Evolutionary conservation across 2,797 vertebrate genomes (phyloP).

Genomic region (Diplodus puntazzo): DNA sequence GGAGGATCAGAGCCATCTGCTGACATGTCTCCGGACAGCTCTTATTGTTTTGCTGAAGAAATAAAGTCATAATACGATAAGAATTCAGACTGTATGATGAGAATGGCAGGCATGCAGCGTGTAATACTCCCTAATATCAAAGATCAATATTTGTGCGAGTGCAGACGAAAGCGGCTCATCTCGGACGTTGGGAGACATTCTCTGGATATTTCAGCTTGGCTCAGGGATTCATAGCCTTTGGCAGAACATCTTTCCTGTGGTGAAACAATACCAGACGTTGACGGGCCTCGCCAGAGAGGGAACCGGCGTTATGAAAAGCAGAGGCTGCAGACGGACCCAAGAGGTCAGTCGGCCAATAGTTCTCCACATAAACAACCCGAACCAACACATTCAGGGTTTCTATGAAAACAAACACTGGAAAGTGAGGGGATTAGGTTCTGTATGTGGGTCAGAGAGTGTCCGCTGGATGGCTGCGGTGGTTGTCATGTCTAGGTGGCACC

Average conservation of each 20-base stretch:
- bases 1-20: constrained; percentile 51
- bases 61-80: constrained; percentile 13
- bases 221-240: constrained; percentile 58
- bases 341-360: constrained; percentile 55
- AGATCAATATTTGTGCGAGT: constrained; percentile 72
- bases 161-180: constrained; percentile 12
- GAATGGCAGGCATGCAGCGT: constrained; percentile 57
- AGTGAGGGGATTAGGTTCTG: constrained; percentile 48
- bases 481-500: constrained; percentile 64
- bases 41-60: constrained; percentile 45
- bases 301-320: constrained; percentile 58
- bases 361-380: constrained; percentile 52
- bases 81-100: constrained; percentile 21
- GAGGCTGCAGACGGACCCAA: constrained; percentile 30
- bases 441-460: constrained; percentile 60
- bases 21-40: constrained; percentile 17
- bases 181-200: constrained; percentile 46
- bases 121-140: constrained; percentile 65
- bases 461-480: constrained; percentile 44
- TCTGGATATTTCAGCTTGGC: constrained; percentile 60
- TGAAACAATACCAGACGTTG: constrained; percentile 59
- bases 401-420: constrained; percentile 69
- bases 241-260: constrained; percentile 62
- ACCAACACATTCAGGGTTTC: constrained; percentile 59
- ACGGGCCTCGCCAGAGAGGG: constrained; percentile 41